Conservation (phyloP, 2,888 invertebrate genomes). For the Macrosiphum euphorbiae region DNA sequence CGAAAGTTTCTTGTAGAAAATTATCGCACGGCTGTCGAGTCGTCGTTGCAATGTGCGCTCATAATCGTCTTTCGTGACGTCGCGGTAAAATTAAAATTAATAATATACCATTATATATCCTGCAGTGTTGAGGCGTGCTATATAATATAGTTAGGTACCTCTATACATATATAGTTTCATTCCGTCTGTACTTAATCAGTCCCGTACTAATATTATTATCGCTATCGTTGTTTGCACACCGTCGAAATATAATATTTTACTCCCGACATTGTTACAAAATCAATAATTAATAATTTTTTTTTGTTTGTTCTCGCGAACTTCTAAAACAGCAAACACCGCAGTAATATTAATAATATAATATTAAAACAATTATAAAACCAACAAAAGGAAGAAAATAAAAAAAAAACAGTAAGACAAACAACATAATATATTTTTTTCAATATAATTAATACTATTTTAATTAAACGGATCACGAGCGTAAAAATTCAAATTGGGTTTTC, state of each 20-base stretch:
- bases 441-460: conserved; percentile 10
- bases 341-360: neutral
- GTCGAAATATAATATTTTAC: neutral
- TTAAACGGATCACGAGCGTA: neutral
- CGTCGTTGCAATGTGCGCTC: neutral
- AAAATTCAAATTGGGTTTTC: neutral
- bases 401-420: neutral
- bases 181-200: neutral
- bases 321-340: neutral
- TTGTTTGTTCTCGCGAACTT: neutral
- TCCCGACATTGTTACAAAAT: neutral
- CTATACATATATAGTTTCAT: neutral
- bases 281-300: neutral
- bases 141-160: neutral
- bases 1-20: neutral
- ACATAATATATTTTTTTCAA: neutral
- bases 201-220: neutral
- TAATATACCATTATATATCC: neutral
- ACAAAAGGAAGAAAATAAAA: neutral
- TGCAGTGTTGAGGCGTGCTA: neutral
- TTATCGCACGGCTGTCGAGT: neutral
- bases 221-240: neutral
- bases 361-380: neutral
- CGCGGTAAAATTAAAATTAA: conserved; percentile 7
- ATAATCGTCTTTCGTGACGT: neutral